These are phyloP conservation scores for Corvus hawaiiensis DNA, from an alignment of 2,113 vertebrate genomes.

Conservation along the genomic window DNA sequence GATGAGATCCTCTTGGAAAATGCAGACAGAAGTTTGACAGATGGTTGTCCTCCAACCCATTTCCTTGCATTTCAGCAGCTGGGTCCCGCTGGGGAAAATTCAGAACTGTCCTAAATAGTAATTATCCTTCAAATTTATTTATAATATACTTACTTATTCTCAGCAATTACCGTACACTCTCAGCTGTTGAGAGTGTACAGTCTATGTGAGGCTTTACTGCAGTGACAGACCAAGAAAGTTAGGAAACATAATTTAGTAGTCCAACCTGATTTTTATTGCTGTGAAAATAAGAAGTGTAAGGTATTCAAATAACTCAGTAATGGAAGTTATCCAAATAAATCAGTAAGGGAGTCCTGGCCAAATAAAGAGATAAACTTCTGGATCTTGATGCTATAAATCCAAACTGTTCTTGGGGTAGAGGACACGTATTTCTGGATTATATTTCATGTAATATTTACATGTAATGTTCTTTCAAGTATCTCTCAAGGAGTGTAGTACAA, in stretches of 20 bases:
- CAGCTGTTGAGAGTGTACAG: neutral
- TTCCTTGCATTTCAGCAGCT: neutral
- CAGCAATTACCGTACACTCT: neutral
- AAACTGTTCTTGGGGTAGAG: neutral
- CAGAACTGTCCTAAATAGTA: neutral
- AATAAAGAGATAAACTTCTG: neutral
- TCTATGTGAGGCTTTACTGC: neutral
- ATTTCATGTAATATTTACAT: neutral
- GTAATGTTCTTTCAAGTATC: neutral
- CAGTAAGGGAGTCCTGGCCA: neutral
- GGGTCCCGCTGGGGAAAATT: neutral
- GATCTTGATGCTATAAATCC: neutral
- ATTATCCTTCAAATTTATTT: neutral
- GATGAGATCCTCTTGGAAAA: neutral
- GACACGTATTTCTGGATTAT: neutral
- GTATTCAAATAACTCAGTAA: neutral
- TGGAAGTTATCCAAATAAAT: neutral
- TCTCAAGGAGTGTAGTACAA: neutral
- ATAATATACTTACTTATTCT: neutral
- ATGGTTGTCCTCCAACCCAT: neutral
- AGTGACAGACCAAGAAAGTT: neutral
- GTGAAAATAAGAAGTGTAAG: neutral
- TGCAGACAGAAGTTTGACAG: neutral
- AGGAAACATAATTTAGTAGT: neutral
- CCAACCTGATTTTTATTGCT: neutral